Conservation (phyloP, 2,797 vertebrate species). For the Xerus rutilus region DNA sequence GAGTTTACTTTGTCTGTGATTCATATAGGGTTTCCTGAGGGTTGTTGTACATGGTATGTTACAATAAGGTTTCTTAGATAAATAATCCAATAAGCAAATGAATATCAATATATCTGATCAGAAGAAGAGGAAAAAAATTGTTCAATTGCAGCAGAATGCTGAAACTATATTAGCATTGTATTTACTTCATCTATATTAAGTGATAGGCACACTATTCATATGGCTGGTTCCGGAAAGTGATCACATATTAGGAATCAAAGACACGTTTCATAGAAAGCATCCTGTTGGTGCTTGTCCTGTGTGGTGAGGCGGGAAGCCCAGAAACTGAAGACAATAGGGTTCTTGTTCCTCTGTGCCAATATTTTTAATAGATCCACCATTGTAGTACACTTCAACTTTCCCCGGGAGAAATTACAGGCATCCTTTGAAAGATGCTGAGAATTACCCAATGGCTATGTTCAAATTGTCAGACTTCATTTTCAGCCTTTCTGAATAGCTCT, state of each 20-base stretch:
- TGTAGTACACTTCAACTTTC: conserved; percentile 80
- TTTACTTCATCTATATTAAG: conserved; percentile 36
- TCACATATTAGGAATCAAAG: conserved; percentile 81
- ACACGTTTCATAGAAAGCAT: conserved; percentile 80
- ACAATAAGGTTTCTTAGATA: background rate
- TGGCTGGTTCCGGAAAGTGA: conserved; percentile 82
- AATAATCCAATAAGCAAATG: background rate
- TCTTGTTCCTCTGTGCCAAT: conserved; percentile 84
- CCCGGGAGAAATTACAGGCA: conserved; percentile 79
- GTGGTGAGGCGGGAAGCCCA: conserved; percentile 75
- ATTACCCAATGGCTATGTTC: conserved; percentile 75
- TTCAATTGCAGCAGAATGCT: background rate
- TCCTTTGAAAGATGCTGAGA: conserved; percentile 79
- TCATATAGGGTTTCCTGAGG: background rate
- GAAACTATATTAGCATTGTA: background rate
- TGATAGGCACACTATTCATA: conserved; percentile 28
- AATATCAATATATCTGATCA: background rate
- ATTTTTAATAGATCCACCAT: conserved; percentile 85
- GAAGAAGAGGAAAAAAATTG: background rate
- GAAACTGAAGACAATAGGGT: conserved; percentile 82
- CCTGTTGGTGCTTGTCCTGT: conserved; percentile 84
- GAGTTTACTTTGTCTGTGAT: background rate
- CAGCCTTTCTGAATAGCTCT: conserved; percentile 74
- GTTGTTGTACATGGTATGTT: background rate
- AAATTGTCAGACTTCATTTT: conserved; percentile 76